phyloP scores from a whole-genome alignment of 2,797 vertebrate species.

The Coregonus ussuriensis region DNA sequence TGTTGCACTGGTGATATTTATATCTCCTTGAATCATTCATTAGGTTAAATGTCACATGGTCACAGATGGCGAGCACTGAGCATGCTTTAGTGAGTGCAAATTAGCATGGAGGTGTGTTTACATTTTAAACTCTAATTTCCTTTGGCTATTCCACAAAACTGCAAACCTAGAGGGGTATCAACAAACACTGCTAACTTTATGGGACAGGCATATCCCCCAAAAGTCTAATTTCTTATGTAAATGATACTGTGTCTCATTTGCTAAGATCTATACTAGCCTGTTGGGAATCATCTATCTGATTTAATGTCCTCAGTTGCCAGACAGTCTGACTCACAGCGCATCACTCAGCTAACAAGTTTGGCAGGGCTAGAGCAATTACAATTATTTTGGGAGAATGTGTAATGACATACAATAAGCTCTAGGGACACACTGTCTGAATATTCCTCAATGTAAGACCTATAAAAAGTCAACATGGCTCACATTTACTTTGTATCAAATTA shows the following conservation, averaged over 20 bases:
- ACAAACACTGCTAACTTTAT: not conserved
- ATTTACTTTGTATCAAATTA: not conserved
- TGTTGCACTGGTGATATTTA: not conserved
- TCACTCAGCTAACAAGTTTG: not conserved
- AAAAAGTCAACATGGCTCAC: not conserved
- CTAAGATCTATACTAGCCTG: not conserved
- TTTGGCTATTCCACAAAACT: not conserved
- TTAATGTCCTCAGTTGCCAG: not conserved
- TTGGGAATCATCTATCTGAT: not conserved
- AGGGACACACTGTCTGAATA: not conserved
- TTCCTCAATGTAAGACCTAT: not conserved
- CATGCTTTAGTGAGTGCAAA: not conserved
- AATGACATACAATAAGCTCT: not conserved
- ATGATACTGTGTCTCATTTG: constrained; percentile 1
- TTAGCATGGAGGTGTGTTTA: constrained; percentile 4
- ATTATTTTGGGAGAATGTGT: not conserved
- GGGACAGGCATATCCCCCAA: not conserved
- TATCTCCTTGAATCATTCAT: constrained; percentile 1
- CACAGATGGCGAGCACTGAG: not conserved
- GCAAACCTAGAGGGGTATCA: not conserved
- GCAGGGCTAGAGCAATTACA: not conserved
- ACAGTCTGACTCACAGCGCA: not conserved
- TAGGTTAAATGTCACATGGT: not conserved
- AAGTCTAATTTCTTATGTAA: not conserved
- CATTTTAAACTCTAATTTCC: not conserved